Percentiles rank a stretch among this genome's conserved stretches.
Conservation (phyloP, 2,113 vertebrate species). For the Ahaetulla prasina region DNA sequence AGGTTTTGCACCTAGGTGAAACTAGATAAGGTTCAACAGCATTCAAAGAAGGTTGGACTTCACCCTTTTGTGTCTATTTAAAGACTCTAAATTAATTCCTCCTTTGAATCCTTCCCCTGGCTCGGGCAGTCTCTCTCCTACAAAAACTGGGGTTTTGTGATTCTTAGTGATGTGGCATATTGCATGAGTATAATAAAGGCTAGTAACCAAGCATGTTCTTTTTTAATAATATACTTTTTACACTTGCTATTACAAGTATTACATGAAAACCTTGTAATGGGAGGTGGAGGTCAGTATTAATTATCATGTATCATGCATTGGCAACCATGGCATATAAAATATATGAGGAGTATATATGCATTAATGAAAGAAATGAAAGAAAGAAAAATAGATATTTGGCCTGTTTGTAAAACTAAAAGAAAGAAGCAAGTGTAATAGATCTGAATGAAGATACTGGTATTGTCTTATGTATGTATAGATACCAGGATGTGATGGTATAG, state of each 20-base stretch:
- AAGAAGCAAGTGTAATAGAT: neutral
- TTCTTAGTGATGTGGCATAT: neutral
- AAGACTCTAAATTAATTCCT: neutral
- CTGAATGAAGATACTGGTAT: neutral
- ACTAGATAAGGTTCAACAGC: neutral
- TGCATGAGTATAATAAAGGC: neutral
- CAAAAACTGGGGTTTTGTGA: neutral
- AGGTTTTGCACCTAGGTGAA: neutral
- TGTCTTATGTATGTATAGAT: neutral
- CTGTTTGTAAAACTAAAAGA: neutral
- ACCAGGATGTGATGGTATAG: neutral
- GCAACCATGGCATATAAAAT: neutral
- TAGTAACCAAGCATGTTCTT: neutral
- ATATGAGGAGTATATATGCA: neutral
- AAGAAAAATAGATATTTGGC: neutral
- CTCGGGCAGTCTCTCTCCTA: neutral
- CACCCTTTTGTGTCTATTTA: neutral
- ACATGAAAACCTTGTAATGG: neutral
- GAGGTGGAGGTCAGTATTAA: neutral
- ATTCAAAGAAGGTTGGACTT: neutral
- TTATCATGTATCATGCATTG: neutral
- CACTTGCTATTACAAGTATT: neutral
- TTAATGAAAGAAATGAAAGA: neutral
- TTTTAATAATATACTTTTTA: neutral
- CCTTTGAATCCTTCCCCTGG: neutral